phyloP scores from a whole-genome alignment of 2,113 vertebrate species.

The Oceanodroma tethys region DNA sequence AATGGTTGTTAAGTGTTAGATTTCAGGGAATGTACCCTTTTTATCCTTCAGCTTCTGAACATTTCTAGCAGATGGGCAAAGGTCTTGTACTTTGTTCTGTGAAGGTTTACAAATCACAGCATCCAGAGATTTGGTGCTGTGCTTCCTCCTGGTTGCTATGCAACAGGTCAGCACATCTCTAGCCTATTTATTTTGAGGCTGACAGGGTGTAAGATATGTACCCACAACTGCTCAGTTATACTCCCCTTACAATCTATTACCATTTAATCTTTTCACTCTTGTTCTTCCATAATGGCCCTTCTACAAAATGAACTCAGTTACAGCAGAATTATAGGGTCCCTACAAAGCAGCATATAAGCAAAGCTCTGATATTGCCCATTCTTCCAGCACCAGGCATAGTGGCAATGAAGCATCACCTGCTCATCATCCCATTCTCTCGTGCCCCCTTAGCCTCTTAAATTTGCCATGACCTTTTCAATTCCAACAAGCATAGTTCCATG shows the following conservation, averaged over 20 bases:
- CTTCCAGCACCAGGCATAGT: not conserved
- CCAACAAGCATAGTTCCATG: not conserved
- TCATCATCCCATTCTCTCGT: not conserved
- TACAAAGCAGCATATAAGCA: not conserved
- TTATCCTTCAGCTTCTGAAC: not conserved
- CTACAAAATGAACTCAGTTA: not conserved
- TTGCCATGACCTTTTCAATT: not conserved
- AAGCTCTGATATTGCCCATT: not conserved
- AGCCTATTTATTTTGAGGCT: not conserved
- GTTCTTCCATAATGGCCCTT: not conserved
- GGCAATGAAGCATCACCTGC: not conserved
- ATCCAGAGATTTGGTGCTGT: not conserved
- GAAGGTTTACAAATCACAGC: not conserved
- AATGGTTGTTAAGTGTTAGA: not conserved
- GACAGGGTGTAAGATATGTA: not conserved
- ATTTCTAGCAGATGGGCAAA: not conserved
- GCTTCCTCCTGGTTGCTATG: constrained; percentile 32
- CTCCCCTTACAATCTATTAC: not conserved
- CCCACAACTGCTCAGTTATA: not conserved
- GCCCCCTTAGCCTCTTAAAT: not conserved
- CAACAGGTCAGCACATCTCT: constrained; percentile 36
- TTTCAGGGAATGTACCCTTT: not conserved
- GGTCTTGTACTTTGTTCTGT: not conserved
- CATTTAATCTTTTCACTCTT: not conserved
- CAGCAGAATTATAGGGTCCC: not conserved